Conservation (phyloP, 2,888 invertebrate species). For the Drosophila anomelani region DNA sequence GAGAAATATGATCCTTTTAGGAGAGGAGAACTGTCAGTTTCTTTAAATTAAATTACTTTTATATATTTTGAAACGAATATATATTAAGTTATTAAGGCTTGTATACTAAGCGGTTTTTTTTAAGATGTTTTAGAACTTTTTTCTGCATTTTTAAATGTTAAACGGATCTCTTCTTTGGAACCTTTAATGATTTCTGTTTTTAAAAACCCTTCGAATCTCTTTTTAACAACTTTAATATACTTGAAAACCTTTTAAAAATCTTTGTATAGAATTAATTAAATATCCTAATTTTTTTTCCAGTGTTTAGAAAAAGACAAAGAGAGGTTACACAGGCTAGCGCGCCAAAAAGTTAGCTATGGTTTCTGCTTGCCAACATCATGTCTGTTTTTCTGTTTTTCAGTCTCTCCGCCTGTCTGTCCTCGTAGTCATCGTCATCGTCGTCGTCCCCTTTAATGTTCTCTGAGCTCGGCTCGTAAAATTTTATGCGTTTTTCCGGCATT, state of each 20-base stretch:
- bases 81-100: not conserved
- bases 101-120: no score
- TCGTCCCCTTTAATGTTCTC: conserved; percentile 77
- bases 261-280: not conserved
- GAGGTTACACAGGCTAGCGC: conserved; percentile 41
- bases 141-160: not conserved
- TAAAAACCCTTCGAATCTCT: not conserved
- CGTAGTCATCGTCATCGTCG: conserved; percentile 24
- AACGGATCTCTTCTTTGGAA: not conserved
- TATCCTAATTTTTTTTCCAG: not conserved
- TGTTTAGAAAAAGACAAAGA: not conserved
- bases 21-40: not conserved
- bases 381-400: conserved; percentile 37
- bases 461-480: conserved; percentile 82
- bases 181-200: not conserved
- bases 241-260: accelerated
- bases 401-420: conserved; percentile 19
- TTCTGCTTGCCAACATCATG: conserved; percentile 41
- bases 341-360: conserved; percentile 74
- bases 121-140: no score
- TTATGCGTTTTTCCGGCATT: conserved; percentile 84
- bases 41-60: not conserved
- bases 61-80: not conserved
- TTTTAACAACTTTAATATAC: not conserved
- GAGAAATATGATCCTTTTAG: not conserved